These are phyloP conservation scores for Harpalus rufipes DNA, from an alignment of 2,888 invertebrate species.

Conservation along the genomic window DNA sequence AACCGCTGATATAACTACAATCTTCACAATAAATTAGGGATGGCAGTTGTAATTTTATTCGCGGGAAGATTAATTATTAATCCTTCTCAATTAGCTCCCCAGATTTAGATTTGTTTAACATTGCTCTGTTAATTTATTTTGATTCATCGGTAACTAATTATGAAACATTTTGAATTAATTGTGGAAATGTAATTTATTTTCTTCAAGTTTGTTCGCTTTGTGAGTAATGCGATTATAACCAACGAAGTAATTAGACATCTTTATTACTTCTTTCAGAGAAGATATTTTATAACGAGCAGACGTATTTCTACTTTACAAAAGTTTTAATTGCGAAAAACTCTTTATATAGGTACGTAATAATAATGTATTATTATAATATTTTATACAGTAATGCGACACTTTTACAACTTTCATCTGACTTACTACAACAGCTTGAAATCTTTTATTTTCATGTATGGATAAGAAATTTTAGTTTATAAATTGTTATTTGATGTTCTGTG, in stretches of 20 bases:
- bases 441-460: too few relatives aligned
- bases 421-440: neutral
- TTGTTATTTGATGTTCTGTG: too few relatives aligned
- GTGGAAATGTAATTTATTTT: slow-evolving; percentile 62
- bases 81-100: slow-evolving; percentile 10
- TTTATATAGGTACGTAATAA: slow-evolving; percentile 54
- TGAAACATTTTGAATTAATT: slow-evolving; percentile 57
- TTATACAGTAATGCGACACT: slow-evolving; percentile 53
- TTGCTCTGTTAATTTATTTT: slow-evolving; percentile 37
- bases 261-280: slow-evolving; percentile 59
- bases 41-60: too few relatives aligned
- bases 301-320: slow-evolving; percentile 54
- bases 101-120: slow-evolving; percentile 31
- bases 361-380: slow-evolving; percentile 61
- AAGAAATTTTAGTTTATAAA: too few relatives aligned
- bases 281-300: slow-evolving; percentile 48
- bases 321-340: slow-evolving; percentile 63
- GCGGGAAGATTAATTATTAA: neutral
- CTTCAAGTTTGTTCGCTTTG: slow-evolving; percentile 54
- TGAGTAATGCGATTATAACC: slow-evolving; percentile 61
- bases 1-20: too few relatives aligned
- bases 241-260: slow-evolving; percentile 60
- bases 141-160: slow-evolving; percentile 62
- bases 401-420: slow-evolving; percentile 15
- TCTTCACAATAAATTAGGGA: too few relatives aligned